These are phyloP conservation scores for Linepithema humile DNA, from an alignment of 1,140 invertebrate genomes.

Conservation along the genomic window DNA sequence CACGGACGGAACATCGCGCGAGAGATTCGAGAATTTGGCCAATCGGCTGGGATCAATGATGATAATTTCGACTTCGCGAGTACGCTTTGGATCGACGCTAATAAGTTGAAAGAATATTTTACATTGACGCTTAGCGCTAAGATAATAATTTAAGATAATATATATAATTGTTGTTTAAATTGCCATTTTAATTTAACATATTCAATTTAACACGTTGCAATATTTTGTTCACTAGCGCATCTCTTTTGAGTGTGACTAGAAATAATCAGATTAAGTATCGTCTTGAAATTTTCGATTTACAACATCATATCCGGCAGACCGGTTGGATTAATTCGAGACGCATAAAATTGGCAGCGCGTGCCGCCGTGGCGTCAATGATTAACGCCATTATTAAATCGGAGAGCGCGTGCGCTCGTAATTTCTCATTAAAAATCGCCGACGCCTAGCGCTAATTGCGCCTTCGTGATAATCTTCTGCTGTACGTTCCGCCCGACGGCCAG, in stretches of 20 bases:
- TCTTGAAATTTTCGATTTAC: constrained; percentile 13
- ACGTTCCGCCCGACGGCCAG: constrained; percentile 62
- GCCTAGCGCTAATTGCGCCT: constrained; percentile 63
- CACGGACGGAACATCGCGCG: constrained; percentile 42
- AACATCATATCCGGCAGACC: constrained; percentile 9
- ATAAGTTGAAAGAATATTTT: not conserved
- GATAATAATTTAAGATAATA: too few species aligned
- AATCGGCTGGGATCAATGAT: constrained; percentile 6
- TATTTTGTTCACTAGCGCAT: constrained; percentile 10
- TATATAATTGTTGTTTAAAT: too few species aligned
- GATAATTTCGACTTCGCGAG: constrained; percentile 52
- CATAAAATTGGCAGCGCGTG: constrained; percentile 52
- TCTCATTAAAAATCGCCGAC: constrained; percentile 63
- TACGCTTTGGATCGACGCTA: constrained; percentile 57
- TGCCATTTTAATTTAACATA: not conserved
- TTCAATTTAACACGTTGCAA: not conserved
- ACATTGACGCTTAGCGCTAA: not conserved
- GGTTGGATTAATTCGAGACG: constrained; percentile 28
- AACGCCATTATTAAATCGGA: constrained; percentile 39
- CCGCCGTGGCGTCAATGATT: constrained; percentile 37
- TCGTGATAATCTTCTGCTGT: constrained; percentile 58
- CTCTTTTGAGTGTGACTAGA: constrained; percentile 24
- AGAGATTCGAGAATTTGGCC: constrained; percentile 13
- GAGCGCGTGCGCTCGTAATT: constrained; percentile 49
- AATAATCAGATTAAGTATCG: constrained; percentile 26